These are phyloP conservation scores for Boleophthalmus pectinirostris DNA, from an alignment of 2,113 vertebrate genomes.

Conservation along the genomic window DNA sequence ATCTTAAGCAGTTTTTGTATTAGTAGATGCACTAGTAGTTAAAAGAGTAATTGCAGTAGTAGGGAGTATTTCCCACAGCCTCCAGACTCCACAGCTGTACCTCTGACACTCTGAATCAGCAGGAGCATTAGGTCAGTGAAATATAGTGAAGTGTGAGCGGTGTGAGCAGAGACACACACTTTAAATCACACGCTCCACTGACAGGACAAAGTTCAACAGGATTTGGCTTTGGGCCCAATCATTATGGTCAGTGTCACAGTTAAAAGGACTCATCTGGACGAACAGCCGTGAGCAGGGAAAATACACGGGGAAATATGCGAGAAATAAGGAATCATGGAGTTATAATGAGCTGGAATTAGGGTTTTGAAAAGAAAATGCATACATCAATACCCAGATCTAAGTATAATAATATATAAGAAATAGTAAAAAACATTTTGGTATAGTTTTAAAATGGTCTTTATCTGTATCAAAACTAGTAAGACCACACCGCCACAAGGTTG, in stretches of 20 bases:
- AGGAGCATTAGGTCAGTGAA: conserved; percentile 21
- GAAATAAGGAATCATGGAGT: too few species aligned
- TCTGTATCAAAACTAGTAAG: too few species aligned
- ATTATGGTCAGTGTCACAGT: conserved; percentile 7
- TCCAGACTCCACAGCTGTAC: conserved; percentile 12
- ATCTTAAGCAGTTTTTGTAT: too few species aligned
- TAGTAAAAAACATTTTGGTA: too few species aligned
- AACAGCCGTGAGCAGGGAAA: neutral
- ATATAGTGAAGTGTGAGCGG: conserved; percentile 35
- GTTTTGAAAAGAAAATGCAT: too few species aligned
- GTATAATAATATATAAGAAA: too few species aligned
- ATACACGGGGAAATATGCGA: neutral
- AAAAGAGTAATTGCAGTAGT: neutral
- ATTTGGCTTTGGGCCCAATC: conserved; percentile 8
- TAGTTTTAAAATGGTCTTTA: too few species aligned
- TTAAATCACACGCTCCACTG: conserved; percentile 31
- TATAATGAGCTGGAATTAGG: too few species aligned
- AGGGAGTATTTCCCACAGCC: conserved; percentile 17
- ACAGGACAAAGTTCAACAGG: conserved; percentile 30
- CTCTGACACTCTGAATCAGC: conserved; percentile 38
- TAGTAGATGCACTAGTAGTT: too few species aligned
- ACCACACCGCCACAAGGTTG: too few species aligned
- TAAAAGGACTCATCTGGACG: conserved; percentile 9
- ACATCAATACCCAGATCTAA: too few species aligned
- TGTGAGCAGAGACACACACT: conserved; percentile 30